Conservation (phyloP, 1,140 invertebrate species). For the Linepithema humile region DNA sequence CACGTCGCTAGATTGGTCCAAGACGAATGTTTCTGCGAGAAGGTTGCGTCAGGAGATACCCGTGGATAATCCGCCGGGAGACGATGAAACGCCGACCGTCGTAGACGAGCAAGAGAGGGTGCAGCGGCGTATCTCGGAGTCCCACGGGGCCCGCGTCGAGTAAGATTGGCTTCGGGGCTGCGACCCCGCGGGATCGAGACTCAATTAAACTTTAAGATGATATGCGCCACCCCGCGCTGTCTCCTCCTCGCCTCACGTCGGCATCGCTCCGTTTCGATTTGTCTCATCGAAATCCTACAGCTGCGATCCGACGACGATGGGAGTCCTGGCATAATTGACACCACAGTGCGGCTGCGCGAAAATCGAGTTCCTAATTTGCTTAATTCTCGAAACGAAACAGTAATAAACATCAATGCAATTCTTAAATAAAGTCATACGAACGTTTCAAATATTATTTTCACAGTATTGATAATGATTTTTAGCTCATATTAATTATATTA, state of each 20-base stretch:
- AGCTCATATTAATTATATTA: too few relatives aligned
- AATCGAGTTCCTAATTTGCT: background rate
- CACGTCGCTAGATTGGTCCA: slow-evolving; percentile 11
- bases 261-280: slow-evolving; percentile 32
- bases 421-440: too few relatives aligned
- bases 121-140: slow-evolving; percentile 60
- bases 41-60: slow-evolving; percentile 57
- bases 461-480: too few relatives aligned
- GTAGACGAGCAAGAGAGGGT: slow-evolving; percentile 57
- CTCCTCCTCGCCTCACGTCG: background rate
- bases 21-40: slow-evolving; percentile 29
- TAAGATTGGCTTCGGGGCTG: slow-evolving; percentile 84
- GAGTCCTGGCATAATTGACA: background rate
- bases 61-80: slow-evolving; percentile 52
- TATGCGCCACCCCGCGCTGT: slow-evolving; percentile 84
- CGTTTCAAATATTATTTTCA: too few relatives aligned
- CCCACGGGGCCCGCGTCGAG: slow-evolving; percentile 73
- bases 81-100: slow-evolving; percentile 54
- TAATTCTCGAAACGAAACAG: too few relatives aligned
- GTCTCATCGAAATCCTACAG: slow-evolving; percentile 41
- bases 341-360: background rate
- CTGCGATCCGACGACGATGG: background rate
- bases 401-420: too few relatives aligned
- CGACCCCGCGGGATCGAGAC: slow-evolving; percentile 85
- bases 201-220: slow-evolving; percentile 90